phyloP scores from a whole-genome alignment of 2,797 vertebrate genomes.

The Mus spretus region DNA sequence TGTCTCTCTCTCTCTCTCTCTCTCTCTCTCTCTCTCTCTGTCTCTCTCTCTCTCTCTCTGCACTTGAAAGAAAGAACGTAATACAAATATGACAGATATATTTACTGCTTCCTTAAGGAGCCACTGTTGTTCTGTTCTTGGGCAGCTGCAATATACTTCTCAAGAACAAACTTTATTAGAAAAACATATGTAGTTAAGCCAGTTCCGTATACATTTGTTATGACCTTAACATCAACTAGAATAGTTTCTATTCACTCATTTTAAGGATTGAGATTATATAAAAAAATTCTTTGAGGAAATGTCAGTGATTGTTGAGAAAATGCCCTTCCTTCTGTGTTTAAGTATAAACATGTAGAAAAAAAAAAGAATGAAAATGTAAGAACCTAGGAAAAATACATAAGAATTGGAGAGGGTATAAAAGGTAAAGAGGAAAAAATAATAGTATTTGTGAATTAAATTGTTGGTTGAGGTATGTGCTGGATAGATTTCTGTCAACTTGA shows the following conservation, averaged over 20 bases:
- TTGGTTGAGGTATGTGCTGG: not conserved
- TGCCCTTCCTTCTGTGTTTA: not conserved
- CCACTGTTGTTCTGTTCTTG: not conserved
- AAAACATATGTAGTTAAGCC: not conserved
- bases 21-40: not conserved
- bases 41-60: not conserved
- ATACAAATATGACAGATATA: not conserved
- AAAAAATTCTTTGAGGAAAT: not conserved
- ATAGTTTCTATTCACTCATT: not conserved
- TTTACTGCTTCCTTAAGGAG: not conserved
- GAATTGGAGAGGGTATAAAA: not conserved
- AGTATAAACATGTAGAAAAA: conserved; percentile 1
- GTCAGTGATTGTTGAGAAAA: not conserved
- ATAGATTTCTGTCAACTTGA: not conserved
- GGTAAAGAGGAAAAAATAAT: not conserved
- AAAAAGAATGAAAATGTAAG: not conserved
- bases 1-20: not conserved
- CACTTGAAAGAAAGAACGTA: not conserved
- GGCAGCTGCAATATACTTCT: not conserved
- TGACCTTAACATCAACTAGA: not conserved
- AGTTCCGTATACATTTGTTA: not conserved
- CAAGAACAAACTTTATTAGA: not conserved
- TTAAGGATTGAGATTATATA: not conserved
- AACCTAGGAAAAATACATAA: not conserved
- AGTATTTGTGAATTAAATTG: not conserved